Evolutionary conservation across 2,888 invertebrate species (phyloP).

Genomic region (Myathropa florea): DNA sequence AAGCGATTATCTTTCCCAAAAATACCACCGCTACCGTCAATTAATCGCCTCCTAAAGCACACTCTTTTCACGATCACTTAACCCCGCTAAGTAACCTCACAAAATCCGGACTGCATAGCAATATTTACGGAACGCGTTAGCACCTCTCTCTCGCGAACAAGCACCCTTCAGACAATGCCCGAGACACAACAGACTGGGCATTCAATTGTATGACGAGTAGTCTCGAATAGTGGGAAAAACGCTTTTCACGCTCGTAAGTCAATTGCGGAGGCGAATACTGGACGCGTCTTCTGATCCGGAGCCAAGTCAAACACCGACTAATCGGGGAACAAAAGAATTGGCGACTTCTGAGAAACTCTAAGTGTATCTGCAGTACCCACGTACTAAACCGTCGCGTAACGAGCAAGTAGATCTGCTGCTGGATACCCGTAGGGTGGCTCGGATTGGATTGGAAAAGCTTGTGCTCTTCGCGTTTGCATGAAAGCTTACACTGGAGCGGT

Average conservation of each 20-base stretch:
- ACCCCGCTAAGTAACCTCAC: constrained; percentile 59
- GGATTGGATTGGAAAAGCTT: constrained; percentile 8
- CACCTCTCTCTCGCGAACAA: constrained; percentile 51
- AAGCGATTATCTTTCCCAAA: constrained; percentile 20
- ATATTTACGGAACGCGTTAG: constrained; percentile 52
- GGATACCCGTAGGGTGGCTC: constrained; percentile 36
- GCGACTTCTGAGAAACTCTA: constrained; percentile 55
- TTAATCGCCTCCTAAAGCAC: constrained; percentile 57
- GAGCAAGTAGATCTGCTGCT: constrained; percentile 51
- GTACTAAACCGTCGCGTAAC: constrained; percentile 53
- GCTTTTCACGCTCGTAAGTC: constrained; percentile 54
- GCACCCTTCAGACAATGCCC: constrained; percentile 46
- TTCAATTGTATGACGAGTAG: constrained; percentile 28
- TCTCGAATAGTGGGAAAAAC: constrained; percentile 11
- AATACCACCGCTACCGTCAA: constrained; percentile 24
- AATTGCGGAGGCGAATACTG: constrained; percentile 19
- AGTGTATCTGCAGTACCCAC: constrained; percentile 4
- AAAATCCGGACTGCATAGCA: constrained; percentile 46
- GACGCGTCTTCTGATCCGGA: constrained; percentile 40
- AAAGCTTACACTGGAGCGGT: constrained; percentile 22
- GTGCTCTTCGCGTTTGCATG: neutral
- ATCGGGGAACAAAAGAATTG: constrained; percentile 66
- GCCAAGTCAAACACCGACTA: constrained; percentile 68
- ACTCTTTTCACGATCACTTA: constrained; percentile 67
- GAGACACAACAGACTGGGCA: neutral